Evolutionary conservation across 2,888 invertebrate species (phyloP).

Genomic region (Agrilus cyanescens): DNA sequence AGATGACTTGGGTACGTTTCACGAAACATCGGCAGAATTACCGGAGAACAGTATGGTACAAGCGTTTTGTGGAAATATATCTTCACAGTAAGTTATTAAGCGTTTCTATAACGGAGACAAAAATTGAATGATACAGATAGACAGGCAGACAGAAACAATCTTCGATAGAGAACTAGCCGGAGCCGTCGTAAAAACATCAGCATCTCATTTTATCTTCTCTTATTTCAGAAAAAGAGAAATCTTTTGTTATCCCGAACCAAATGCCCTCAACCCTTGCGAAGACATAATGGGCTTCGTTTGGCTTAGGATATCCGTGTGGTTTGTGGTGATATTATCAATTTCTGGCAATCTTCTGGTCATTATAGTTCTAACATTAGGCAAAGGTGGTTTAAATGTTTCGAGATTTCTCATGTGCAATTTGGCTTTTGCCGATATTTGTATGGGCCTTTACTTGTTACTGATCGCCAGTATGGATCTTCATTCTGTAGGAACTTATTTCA

Average conservation of each 20-base stretch:
- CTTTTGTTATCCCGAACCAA: slow-evolving; percentile 60
- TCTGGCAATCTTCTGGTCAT: slow-evolving; percentile 76
- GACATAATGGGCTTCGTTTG: slow-evolving; percentile 78
- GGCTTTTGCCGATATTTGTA: slow-evolving; percentile 79
- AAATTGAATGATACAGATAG: neutral
- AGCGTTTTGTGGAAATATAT: slow-evolving; percentile 44
- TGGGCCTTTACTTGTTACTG: slow-evolving; percentile 73
- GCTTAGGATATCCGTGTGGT: slow-evolving; percentile 74
- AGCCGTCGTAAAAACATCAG: too few relatives aligned
- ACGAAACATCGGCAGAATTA: slow-evolving; percentile 36
- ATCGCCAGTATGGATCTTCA: slow-evolving; percentile 74
- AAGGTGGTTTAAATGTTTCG: slow-evolving; percentile 46
- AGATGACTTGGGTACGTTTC: slow-evolving; percentile 33
- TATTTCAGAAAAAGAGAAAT: slow-evolving; percentile 37
- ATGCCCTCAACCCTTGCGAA: slow-evolving; percentile 79
- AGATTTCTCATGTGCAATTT: slow-evolving; percentile 71
- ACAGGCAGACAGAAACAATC: too few relatives aligned
- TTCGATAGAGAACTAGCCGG: too few relatives aligned
- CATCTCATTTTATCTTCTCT: too few relatives aligned
- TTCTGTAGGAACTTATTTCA: slow-evolving; percentile 79
- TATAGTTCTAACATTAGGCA: slow-evolving; percentile 57
- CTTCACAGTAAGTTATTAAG: slow-evolving; percentile 29
- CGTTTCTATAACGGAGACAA: neutral
- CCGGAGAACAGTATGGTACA: slow-evolving; percentile 36
- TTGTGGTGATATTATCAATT: slow-evolving; percentile 70